These are phyloP conservation scores for Drosophila saltans DNA, from an alignment of 1,140 invertebrate species.

Conservation along the genomic window DNA sequence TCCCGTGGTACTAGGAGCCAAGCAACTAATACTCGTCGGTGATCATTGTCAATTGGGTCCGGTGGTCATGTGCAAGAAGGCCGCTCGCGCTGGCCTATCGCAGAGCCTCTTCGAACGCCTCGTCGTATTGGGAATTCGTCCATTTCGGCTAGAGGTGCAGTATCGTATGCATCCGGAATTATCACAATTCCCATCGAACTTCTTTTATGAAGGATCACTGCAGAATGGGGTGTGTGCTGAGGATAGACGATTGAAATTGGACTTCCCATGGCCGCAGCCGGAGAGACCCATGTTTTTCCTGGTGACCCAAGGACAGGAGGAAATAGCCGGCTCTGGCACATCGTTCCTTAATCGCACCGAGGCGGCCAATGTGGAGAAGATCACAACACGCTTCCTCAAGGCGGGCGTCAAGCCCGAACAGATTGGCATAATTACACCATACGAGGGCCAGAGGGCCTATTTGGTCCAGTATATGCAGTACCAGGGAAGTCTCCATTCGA, in stretches of 20 bases:
- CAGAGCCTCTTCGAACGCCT: conserved; percentile 99
- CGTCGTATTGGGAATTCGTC: conserved; percentile 97
- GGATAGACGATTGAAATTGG: conserved; percentile 95
- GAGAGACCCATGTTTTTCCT: conserved; percentile 99
- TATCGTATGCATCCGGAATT: conserved; percentile 99
- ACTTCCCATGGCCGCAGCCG: conserved; percentile 98
- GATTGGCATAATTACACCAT: conserved; percentile 99
- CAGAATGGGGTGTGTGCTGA: conserved; percentile 99
- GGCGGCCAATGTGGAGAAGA: conserved; percentile 99
- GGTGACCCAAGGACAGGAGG: conserved; percentile 98
- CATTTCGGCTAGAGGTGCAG: conserved; percentile 98
- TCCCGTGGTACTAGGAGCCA: conserved; percentile 98
- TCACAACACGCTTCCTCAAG: conserved; percentile 96
- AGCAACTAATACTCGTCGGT: conserved; percentile 97
- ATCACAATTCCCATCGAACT: conserved; percentile 98
- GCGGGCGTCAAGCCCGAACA: conserved; percentile 98
- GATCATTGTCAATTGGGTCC: conserved; percentile 99
- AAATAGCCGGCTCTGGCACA: conserved; percentile 98
- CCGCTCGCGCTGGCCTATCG: conserved; percentile 97
- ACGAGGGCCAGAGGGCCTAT: conserved; percentile 99
- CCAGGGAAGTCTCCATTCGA: conserved; percentile 97
- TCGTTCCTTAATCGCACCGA: conserved; percentile 99
- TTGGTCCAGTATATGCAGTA: conserved; percentile 99
- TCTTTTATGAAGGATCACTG: conserved; percentile 99
- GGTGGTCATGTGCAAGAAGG: conserved; percentile 99